These are phyloP conservation scores for Catostomus latipinnis DNA, from an alignment of 2,797 vertebrate genomes.

Conservation along the genomic window DNA sequence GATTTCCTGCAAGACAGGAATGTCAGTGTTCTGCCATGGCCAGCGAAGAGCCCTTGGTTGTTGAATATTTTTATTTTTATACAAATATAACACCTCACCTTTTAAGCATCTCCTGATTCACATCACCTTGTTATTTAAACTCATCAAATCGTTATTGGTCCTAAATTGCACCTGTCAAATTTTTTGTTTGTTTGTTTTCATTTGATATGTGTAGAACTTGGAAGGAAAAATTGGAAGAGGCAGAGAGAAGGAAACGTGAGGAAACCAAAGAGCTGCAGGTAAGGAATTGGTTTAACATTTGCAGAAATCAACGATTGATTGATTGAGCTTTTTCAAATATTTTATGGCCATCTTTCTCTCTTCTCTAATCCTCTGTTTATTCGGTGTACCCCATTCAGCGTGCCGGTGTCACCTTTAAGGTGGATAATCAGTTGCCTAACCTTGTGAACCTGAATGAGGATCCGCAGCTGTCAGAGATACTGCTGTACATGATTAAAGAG, in stretches of 20 bases:
- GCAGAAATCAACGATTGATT: not conserved
- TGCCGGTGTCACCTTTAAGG: conserved; percentile 91
- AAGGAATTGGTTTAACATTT: conserved; percentile 1
- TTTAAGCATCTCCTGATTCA: too few species aligned
- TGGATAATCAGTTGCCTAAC: conserved; percentile 92
- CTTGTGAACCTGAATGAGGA: conserved; percentile 97
- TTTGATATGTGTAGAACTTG: conserved; percentile 78
- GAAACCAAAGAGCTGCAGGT: conserved; percentile 93
- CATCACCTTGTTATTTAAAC: too few species aligned
- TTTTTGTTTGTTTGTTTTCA: not conserved
- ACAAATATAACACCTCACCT: too few species aligned
- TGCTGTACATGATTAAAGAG: conserved; percentile 96
- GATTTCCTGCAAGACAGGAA: too few species aligned
- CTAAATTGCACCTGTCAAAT: too few species aligned
- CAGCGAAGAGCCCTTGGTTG: too few species aligned
- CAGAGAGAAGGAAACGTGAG: conserved; percentile 90
- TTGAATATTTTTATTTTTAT: too few species aligned
- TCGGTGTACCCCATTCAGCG: conserved; percentile 75
- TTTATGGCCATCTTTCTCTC: conserved; percentile 22
- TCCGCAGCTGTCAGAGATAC: conserved; percentile 96
- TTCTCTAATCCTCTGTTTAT: not conserved
- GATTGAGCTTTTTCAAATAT: conserved; percentile 31
- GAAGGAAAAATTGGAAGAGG: conserved; percentile 91
- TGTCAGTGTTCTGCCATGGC: too few species aligned
- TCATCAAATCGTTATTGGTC: too few species aligned